These are phyloP conservation scores for Odocoileus virginianus DNA, from an alignment of 2,113 vertebrate species.

Conservation along the genomic window DNA sequence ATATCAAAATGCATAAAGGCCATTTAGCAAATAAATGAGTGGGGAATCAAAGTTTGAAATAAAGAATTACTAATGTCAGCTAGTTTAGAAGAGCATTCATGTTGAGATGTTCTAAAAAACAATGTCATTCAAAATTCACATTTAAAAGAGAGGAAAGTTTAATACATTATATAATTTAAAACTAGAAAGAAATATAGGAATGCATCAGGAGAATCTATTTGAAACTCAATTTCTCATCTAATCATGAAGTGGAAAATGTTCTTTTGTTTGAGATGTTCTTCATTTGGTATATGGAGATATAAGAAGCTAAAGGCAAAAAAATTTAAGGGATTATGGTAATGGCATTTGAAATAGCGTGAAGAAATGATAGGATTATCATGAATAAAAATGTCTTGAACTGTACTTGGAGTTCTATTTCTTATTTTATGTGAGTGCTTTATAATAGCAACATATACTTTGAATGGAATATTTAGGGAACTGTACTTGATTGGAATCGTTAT, in stretches of 20 bases:
- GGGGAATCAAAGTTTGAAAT: slow-evolving; percentile 52
- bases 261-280: slow-evolving; percentile 63
- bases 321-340: slow-evolving; percentile 69
- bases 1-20: neutral
- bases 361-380: slow-evolving; percentile 61
- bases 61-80: slow-evolving; percentile 26
- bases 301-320: slow-evolving; percentile 58
- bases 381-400: slow-evolving; percentile 60
- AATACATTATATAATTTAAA: slow-evolving; percentile 35
- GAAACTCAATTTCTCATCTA: slow-evolving; percentile 56
- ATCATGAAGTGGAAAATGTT: slow-evolving; percentile 48
- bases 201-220: slow-evolving; percentile 31
- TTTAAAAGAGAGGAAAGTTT: slow-evolving; percentile 37
- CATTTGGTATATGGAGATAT: slow-evolving; percentile 30
- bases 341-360: slow-evolving; percentile 51
- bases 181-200: neutral
- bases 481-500: neutral
- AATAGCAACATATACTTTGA: slow-evolving; percentile 40
- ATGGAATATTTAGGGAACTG: neutral
- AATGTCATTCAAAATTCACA: slow-evolving; percentile 31
- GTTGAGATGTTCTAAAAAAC: slow-evolving; percentile 50
- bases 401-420: slow-evolving; percentile 46
- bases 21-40: slow-evolving; percentile 41
- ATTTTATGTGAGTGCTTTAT: slow-evolving; percentile 32
- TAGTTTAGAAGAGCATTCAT: slow-evolving; percentile 24